Base-by-base conservation (phyloP, 2,797 vertebrate genomes). In the Lepilemur septentrionalis region DNA sequence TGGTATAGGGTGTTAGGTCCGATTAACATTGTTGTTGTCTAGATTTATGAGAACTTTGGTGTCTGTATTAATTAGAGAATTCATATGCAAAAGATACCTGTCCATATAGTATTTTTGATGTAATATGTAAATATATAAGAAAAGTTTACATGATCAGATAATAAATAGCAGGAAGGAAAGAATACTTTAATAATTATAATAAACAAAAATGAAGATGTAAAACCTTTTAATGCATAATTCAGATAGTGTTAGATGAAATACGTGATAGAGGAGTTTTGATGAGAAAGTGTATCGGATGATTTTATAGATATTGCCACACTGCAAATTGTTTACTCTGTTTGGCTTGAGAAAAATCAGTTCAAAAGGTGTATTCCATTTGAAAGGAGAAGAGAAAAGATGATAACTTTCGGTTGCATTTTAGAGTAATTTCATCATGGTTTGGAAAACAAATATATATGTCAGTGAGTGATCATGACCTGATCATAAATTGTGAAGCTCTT, bases 291-390 rank as follows among this genome's bases (percentile, higher is more conserved):
- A 67, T 28, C 3, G 88, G 38, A 89, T 91, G 41, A 90, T 83
- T 69, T 83, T 69, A 43, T 30, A 48, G 38, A 70, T 65, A 75
- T 12, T 73, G 17, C 13, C 67, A 73, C 12, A 86, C 0, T 87
- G 38, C 65, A 35, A 89, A 95, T 86, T 86, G 5, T 55, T 59
- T 79, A 4, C 43, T 52, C 22, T 22, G 12, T 72, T 25, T 93
- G 41, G 30, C 8, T 4, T 80, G 10, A 81, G 63, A 89, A 73
- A 94, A 50, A 38, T 11, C 20, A 80, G 17, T n/a, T 86, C n/a
- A 7, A 93, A 92, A 94, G 83, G 73, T 69, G 7, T n/a, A 82
- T 89, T 90, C 22, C 35, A 94, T 18, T 85, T 93, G 41, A 92
- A 92, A 93, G 28, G 17, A 61, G n/a, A 57, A 88, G 18, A 67